Percentiles rank a stretch among this genome's conserved stretches.
These are phyloP conservation scores for Drosophila mayri DNA, from an alignment of 1,140 invertebrate species.

Conservation along the genomic window DNA sequence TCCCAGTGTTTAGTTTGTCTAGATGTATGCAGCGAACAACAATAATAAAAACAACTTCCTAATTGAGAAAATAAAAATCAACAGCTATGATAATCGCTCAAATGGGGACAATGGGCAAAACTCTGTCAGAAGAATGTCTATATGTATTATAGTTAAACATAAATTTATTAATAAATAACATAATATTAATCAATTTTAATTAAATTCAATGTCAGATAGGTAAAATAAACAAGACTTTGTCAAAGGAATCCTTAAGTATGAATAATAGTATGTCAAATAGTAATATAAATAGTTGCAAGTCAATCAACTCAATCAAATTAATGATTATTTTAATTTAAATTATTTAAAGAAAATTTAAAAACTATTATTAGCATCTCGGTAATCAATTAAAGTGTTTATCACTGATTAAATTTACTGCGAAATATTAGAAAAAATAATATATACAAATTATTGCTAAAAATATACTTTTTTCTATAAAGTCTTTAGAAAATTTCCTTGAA, in stretches of 20 bases:
- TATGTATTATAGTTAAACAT: neutral
- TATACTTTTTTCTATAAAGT: neutral
- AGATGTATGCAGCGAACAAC: conserved; percentile 40
- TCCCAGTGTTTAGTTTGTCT: conserved; percentile 62
- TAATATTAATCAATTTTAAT: neutral
- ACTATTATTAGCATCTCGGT: too few species aligned
- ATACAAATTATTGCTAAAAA: neutral
- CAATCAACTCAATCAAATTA: neutral
- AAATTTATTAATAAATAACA: too few species aligned
- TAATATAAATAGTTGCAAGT: neutral
- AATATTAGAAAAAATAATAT: neutral
- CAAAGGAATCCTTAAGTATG: neutral
- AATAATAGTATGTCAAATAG: neutral
- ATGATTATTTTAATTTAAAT: too few species aligned
- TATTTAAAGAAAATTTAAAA: too few species aligned
- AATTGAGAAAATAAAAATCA: conserved; percentile 81
- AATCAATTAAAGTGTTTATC: neutral
- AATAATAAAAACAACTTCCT: conserved; percentile 79
- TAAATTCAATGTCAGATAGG: neutral
- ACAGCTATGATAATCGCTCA: conserved; percentile 37
- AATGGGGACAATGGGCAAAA: conserved; percentile 33
- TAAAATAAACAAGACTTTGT: neutral
- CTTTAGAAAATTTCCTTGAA: neutral
- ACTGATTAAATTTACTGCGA: neutral
- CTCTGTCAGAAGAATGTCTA: neutral